Conservation (phyloP, 2,888 invertebrate species). For the Lasioglossum zephyrum region DNA sequence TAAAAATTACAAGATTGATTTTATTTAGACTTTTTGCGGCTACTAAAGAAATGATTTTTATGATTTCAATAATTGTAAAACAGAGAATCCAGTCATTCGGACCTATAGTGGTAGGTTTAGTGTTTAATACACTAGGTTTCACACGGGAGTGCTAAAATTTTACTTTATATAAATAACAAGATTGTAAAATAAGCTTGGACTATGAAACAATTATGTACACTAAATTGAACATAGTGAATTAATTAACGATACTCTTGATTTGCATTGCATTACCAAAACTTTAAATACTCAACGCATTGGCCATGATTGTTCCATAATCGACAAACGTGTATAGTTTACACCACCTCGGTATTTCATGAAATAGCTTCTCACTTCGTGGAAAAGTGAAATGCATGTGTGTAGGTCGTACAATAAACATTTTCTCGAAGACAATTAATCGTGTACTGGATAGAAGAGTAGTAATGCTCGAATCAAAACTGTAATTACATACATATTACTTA, state of each 20-base stretch:
- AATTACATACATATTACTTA: neutral
- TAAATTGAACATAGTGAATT: neutral
- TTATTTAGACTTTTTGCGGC: no score
- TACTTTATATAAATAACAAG: no score
- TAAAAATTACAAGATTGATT: no score
- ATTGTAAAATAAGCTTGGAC: neutral
- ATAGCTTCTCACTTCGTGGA: neutral
- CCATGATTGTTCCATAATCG: neutral
- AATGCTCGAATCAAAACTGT: neutral
- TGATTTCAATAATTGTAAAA: no score
- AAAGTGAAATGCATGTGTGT: neutral
- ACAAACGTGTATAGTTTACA: neutral
- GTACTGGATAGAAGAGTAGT: neutral
- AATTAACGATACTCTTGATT: neutral
- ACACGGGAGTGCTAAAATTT: no score
- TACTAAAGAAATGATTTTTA: no score
- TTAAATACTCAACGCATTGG: no score
- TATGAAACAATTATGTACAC: neutral
- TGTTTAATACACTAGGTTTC: no score
- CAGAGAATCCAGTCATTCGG: no score
- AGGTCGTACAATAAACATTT: conserved; percentile 2
- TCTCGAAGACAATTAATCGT: neutral
- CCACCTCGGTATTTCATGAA: neutral
- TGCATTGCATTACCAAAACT: neutral
- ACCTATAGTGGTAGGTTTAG: no score